Evolutionary conservation across 2,113 vertebrate species (phyloP).

Genomic region (Stictonetta naevosa): DNA sequence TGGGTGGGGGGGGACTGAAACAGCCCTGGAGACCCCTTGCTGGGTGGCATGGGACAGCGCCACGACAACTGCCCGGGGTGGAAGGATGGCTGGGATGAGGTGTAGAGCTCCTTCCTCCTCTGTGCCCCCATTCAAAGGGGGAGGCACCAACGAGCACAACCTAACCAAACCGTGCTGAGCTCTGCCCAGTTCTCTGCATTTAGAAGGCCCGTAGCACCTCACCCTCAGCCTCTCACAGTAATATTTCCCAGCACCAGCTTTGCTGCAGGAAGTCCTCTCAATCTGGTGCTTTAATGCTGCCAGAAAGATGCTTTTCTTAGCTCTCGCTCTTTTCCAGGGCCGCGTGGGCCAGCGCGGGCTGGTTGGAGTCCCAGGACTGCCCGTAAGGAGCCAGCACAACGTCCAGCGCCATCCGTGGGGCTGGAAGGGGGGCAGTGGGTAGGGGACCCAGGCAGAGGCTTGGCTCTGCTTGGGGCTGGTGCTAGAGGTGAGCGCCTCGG

Average conservation of each 20-base stretch:
- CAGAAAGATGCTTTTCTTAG: not conserved
- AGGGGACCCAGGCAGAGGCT: no score
- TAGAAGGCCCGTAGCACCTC: not conserved
- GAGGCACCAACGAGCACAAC: no score
- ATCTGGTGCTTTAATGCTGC: not conserved
- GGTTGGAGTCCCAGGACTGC: slow-evolving; percentile 79
- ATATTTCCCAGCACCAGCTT: not conserved
- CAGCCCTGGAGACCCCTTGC: fast-evolving
- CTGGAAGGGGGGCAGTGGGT: not conserved
- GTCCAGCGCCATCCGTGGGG: not conserved
- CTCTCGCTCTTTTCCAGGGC: slow-evolving; percentile 74
- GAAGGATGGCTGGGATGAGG: no score
- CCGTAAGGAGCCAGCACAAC: slow-evolving; percentile 71
- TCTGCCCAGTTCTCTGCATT: no score
- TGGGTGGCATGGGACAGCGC: not conserved
- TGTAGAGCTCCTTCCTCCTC: not conserved
- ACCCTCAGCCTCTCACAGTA: not conserved
- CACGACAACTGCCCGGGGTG: not conserved
- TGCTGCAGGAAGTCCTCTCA: not conserved
- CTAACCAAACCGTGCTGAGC: not conserved
- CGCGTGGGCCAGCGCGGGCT: slow-evolving; percentile 82
- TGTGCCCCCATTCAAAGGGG: not conserved
- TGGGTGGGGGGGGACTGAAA: not conserved
- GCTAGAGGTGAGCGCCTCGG: not conserved
- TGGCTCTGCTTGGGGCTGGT: not conserved